phyloP scores from a whole-genome alignment of 2,888 invertebrate genomes.

The Thelaira solivaga region DNA sequence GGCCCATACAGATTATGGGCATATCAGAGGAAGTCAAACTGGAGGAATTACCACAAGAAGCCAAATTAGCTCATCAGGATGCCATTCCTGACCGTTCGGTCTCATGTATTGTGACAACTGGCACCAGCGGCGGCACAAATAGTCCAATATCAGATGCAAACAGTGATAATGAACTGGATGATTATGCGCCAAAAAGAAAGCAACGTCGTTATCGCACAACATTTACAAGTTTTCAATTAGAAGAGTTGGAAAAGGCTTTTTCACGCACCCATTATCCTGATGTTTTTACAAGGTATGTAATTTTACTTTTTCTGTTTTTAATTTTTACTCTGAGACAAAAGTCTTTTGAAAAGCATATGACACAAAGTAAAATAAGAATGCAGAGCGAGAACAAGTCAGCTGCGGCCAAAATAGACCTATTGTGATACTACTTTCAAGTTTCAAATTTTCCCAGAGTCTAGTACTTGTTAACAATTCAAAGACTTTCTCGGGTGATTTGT shows the following conservation, averaged over 20 bases:
- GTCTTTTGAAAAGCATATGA: too few relatives aligned
- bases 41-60: slow-evolving; percentile 77
- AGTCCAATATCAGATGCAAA: slow-evolving; percentile 81
- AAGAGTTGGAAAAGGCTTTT: slow-evolving; percentile 97
- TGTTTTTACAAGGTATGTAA: slow-evolving; percentile 92
- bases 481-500: too few relatives aligned
- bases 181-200: slow-evolving; percentile 91
- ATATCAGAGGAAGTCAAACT: slow-evolving; percentile 78
- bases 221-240: slow-evolving; percentile 95
- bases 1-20: slow-evolving; percentile 76
- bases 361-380: too few relatives aligned
- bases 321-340: too few relatives aligned
- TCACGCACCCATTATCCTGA: slow-evolving; percentile 98
- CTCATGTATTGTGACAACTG: slow-evolving; percentile 71
- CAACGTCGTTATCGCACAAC: slow-evolving; percentile 95
- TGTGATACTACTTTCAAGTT: too few relatives aligned
- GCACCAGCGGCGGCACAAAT: slow-evolving; percentile 76
- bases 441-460: too few relatives aligned
- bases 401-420: too few relatives aligned
- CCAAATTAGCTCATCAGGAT: slow-evolving; percentile 76
- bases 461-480: too few relatives aligned
- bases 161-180: slow-evolving; percentile 83
- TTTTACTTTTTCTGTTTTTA: too few relatives aligned
- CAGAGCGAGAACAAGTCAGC: too few relatives aligned
- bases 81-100: slow-evolving; percentile 77